Percentiles rank a stretch among this genome's conserved stretches.
These are phyloP conservation scores for Parnassius smintheus DNA, from an alignment of 2,888 invertebrate genomes.

Conservation along the genomic window DNA sequence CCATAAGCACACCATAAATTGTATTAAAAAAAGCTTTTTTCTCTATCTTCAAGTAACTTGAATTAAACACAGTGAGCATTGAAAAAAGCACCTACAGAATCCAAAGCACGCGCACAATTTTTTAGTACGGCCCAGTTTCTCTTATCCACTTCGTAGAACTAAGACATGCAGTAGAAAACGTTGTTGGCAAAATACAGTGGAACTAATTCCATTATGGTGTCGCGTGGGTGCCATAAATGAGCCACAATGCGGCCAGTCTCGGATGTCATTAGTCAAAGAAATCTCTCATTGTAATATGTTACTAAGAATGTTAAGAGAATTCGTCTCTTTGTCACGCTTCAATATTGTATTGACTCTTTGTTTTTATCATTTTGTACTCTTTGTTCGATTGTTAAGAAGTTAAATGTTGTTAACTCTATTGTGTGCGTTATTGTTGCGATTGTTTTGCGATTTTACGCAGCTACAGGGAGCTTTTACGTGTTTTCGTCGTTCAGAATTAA, in stretches of 20 bases:
- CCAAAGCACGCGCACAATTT: slow-evolving; percentile 67
- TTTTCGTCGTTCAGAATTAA: slow-evolving; percentile 64
- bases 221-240: slow-evolving; percentile 77
- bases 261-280: slow-evolving; percentile 66
- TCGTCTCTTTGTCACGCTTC: slow-evolving; percentile 47
- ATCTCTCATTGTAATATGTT: slow-evolving; percentile 56
- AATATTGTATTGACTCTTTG: slow-evolving; percentile 58
- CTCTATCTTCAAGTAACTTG: background rate
- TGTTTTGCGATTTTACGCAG: slow-evolving; percentile 60
- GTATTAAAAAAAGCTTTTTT: too few relatives aligned
- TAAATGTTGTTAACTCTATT: slow-evolving; percentile 74
- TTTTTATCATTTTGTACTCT: slow-evolving; percentile 62
- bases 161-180: slow-evolving; percentile 44
- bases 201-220: slow-evolving; percentile 76
- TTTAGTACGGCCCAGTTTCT: slow-evolving; percentile 60
- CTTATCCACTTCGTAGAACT: slow-evolving; percentile 63
- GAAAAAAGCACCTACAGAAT: background rate
- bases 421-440: slow-evolving; percentile 53
- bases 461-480: slow-evolving; percentile 50
- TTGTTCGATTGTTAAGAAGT: slow-evolving; percentile 77
- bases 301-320: slow-evolving; percentile 62
- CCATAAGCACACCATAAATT: too few relatives aligned
- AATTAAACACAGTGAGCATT: background rate
- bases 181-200: slow-evolving; percentile 74
- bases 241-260: slow-evolving; percentile 69